Conservation (phyloP, 1,140 invertebrate species). For the Bombus vancouverensis region DNA sequence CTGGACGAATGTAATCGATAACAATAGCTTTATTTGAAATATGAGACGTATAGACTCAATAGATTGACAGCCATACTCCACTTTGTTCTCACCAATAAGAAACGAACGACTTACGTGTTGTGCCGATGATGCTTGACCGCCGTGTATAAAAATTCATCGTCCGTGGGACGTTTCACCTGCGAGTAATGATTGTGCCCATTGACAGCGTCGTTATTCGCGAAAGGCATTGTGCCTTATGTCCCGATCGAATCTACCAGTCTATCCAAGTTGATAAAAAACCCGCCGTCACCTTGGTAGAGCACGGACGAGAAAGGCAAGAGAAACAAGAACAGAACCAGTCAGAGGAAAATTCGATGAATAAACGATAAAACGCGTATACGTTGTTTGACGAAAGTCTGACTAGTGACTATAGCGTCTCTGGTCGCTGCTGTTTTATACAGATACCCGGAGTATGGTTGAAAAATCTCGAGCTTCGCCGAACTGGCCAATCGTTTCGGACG, state of each 20-base stretch:
- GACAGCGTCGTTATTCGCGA: conserved; percentile 58
- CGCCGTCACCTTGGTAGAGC: neutral
- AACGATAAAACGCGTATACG: neutral
- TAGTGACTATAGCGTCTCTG: conserved; percentile 34
- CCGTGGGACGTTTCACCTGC: conserved; percentile 67
- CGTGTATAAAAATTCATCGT: conserved; percentile 73
- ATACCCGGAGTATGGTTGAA: conserved; percentile 12
- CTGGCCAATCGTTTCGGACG: conserved; percentile 53
- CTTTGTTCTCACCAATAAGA: neutral
- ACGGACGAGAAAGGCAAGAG: neutral
- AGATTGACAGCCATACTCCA: neutral
- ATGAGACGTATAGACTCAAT: no score
- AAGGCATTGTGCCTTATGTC: conserved; percentile 86
- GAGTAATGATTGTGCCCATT: conserved; percentile 65
- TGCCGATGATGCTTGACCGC: conserved; percentile 66
- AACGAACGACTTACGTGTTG: conserved; percentile 71
- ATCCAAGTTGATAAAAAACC: neutral
- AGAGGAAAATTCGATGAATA: neutral
- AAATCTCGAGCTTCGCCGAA: conserved; percentile 42
- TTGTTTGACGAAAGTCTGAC: conserved; percentile 12
- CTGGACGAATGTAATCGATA: neutral
- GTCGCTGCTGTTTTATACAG: conserved; percentile 55
- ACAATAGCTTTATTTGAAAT: no score
- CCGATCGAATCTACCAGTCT: no score
- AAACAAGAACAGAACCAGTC: neutral